These are phyloP conservation scores for Stylophora pistillata DNA, from an alignment of 64 coral and sea anemone genomes.

Conservation along the genomic window DNA sequence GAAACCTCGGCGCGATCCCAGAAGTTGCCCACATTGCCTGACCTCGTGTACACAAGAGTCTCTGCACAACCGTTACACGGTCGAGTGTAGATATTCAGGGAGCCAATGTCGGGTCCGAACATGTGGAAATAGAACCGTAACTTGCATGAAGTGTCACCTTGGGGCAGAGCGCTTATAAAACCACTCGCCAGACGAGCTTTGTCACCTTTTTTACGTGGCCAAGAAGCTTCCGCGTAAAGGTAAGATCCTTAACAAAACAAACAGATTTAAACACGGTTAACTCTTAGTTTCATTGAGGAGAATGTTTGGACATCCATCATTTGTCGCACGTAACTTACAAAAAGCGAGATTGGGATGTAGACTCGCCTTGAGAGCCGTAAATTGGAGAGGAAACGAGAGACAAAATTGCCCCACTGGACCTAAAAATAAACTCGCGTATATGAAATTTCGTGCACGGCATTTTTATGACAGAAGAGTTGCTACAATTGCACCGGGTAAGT, in stretches of 20 bases:
- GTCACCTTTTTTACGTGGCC: constrained; percentile 82
- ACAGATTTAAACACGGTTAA: neutral
- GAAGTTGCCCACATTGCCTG: constrained; percentile 90
- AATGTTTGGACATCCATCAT: too few species aligned
- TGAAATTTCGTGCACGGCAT: too few species aligned
- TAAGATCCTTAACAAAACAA: constrained; percentile 75
- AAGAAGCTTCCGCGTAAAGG: constrained; percentile 84
- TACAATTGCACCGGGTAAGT: too few species aligned
- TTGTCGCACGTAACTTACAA: too few species aligned
- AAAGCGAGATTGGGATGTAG: too few species aligned
- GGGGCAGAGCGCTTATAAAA: constrained; percentile 32
- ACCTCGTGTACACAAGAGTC: constrained; percentile 58
- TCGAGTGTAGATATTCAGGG: constrained; percentile 86
- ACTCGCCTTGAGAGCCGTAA: too few species aligned
- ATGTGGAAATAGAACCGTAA: constrained; percentile 94
- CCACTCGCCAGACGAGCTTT: constrained; percentile 85
- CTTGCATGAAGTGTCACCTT: constrained; percentile 54
- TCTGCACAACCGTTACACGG: constrained; percentile 89
- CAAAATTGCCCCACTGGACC: too few species aligned
- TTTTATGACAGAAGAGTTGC: too few species aligned
- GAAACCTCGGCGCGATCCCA: constrained; percentile 83
- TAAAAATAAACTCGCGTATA: too few species aligned
- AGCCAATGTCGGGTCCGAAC: constrained; percentile 85
- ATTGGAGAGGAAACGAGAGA: too few species aligned
- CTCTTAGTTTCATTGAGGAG: neutral